These are phyloP conservation scores for Hypolimnas misippus DNA, from an alignment of 2,888 invertebrate genomes.

Conservation along the genomic window DNA sequence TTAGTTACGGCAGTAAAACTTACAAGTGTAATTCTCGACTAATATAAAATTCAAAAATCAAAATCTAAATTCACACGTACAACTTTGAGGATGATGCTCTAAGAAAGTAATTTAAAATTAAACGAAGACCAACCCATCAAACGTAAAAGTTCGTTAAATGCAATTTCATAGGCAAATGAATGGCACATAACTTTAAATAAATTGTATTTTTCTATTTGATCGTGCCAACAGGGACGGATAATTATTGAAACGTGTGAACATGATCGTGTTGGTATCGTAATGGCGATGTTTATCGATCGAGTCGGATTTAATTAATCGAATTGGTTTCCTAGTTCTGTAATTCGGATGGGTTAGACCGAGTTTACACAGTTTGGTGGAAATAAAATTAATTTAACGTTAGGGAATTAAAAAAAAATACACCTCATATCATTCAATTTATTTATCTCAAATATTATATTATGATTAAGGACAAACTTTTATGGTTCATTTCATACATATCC, in stretches of 20 bases:
- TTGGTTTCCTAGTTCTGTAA: slow-evolving; percentile 35
- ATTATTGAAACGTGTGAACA: slow-evolving; percentile 37
- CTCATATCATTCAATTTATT: no score
- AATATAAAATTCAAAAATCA: no score
- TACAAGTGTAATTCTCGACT: no score
- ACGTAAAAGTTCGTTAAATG: slow-evolving; percentile 10
- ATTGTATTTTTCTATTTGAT: slow-evolving; percentile 8
- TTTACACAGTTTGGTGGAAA: slow-evolving; percentile 15
- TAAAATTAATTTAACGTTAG: no score
- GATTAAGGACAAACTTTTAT: no score
- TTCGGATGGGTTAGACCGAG: slow-evolving; percentile 32
- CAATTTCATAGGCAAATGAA: slow-evolving; percentile 19
- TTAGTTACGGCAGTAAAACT: no score
- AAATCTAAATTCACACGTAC: no score
- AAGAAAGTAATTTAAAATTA: no score
- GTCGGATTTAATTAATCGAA: slow-evolving; percentile 34
- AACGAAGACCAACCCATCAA: neutral
- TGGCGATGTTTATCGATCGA: slow-evolving; percentile 38
- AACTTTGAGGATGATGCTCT: no score
- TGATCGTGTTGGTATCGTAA: slow-evolving; percentile 29
- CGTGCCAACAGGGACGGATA: slow-evolving; percentile 22
- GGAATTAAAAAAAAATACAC: no score
- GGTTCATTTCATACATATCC: no score
- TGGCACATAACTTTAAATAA: slow-evolving; percentile 14
- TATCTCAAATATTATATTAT: no score